These are phyloP conservation scores for Dromaius novaehollandiae DNA, from an alignment of 2,113 vertebrate genomes.

Conservation along the genomic window DNA sequence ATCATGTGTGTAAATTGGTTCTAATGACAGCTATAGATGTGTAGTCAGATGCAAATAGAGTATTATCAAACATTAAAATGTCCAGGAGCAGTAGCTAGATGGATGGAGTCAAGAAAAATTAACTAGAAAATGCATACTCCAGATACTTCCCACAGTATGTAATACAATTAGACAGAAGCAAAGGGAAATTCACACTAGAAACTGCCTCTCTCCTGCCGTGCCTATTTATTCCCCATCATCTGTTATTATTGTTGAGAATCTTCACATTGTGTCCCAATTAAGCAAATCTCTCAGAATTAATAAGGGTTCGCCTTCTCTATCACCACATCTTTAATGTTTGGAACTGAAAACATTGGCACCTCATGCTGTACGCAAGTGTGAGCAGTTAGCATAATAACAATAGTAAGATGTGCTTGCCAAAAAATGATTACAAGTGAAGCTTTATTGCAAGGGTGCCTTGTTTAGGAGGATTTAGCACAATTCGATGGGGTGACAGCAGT, in stretches of 20 bases:
- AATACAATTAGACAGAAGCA: conserved; percentile 56
- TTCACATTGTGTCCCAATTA: conserved; percentile 36
- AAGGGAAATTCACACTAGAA: conserved; percentile 26
- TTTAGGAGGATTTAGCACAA: conserved; percentile 65
- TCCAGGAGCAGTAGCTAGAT: conserved; percentile 48
- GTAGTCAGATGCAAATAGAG: conserved; percentile 52
- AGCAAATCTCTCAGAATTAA: conserved; percentile 65
- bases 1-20: conserved; percentile 63
- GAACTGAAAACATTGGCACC: conserved; percentile 48
- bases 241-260: conserved; percentile 20
- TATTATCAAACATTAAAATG: conserved; percentile 26
- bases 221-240: conserved; percentile 51
- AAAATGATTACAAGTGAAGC: conserved; percentile 49
- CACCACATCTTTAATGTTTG: conserved; percentile 46
- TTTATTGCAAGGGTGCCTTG: conserved; percentile 62
- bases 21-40: conserved; percentile 57
- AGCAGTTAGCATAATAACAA: conserved; percentile 42
- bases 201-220: conserved; percentile 23
- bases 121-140: conserved; percentile 7
- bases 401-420: conserved; percentile 33
- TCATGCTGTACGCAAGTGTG: not conserved
- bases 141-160: conserved; percentile 32
- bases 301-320: conserved; percentile 43
- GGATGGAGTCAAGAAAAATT: conserved; percentile 36
- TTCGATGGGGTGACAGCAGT: conserved; percentile 40